Evolutionary conservation across 2,797 vertebrate genomes (phyloP).

Genomic region (Hemitrygon akajei): DNA sequence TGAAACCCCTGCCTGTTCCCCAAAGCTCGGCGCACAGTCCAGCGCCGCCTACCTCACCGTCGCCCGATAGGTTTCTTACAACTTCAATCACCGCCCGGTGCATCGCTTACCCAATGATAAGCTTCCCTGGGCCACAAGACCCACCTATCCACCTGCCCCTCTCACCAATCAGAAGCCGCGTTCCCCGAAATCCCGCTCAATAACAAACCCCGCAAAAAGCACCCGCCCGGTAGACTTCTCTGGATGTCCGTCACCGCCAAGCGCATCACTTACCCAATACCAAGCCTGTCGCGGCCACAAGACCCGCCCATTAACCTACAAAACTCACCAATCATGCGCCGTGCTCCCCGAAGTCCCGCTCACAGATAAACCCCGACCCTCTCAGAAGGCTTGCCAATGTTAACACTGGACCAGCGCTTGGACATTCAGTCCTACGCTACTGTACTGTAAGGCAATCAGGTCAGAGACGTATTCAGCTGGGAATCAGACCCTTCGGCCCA

Average conservation of each 20-base stretch:
- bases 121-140: slow-evolving; percentile 26
- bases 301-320: not conserved
- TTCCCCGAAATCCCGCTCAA: slow-evolving; percentile 31
- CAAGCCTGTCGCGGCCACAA: not conserved
- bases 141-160: slow-evolving; percentile 27
- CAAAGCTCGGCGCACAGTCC: no score
- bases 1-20: not conserved
- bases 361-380: slow-evolving; percentile 27
- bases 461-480: no score
- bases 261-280: slow-evolving; percentile 1
- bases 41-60: not conserved
- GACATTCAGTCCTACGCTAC: not conserved
- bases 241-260: no score
- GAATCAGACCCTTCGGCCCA: not conserved
- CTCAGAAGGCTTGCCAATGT: not conserved
- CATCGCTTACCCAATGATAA: slow-evolving; percentile 38
- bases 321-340: not conserved
- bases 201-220: not conserved
- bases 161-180: no score
- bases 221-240: no score
- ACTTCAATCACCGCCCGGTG: slow-evolving; percentile 31
- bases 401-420: no score
- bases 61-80: slow-evolving; percentile 30
- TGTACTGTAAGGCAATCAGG: no score
- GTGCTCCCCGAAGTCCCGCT: slow-evolving; percentile 38